Base-by-base conservation (phyloP, 1,140 invertebrate species). In the Adelges cooleyi region DNA sequence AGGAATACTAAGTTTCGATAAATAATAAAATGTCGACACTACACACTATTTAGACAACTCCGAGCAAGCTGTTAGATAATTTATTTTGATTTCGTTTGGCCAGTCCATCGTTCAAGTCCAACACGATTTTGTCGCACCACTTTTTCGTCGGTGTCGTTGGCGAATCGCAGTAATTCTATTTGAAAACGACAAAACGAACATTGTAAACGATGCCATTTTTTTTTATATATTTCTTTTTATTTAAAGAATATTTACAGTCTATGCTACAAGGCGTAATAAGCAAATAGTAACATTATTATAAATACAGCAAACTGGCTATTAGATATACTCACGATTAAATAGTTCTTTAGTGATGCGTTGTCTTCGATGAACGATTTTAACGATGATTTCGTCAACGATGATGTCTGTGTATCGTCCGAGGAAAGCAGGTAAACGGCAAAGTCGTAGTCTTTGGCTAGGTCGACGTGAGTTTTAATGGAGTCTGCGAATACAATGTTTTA, bases 271-370 rank as follows among this genome's bases (percentile, higher is more conserved):
- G n/a, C n/a, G n/a, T n/a, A n/a, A n/a, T n/a, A n/a, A n/a, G n/a
- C n/a, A n/a, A n/a, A n/a, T n/a, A n/a, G n/a, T n/a, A n/a, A n/a
- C n/a, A n/a, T n/a, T n/a, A n/a, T n/a, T n/a, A n/a, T n/a, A n/a
- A n/a, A n/a, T n/a, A n/a, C n/a, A n/a, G n/a, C n/a, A n/a, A n/a
- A n/a, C n/a, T n/a, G n/a, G n/a, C 29, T 33, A 27, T 5, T 13
- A 2, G 5, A 3, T 56, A n/a, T 59, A 62, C 56, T 62, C 18
- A 62, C 56, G n/a, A 62, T 22, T 48, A 62, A n/a, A 13, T 48
- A 48, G 20, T 62, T 62, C 42, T 33, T 48, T 4, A 42, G 56
- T 13, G 18, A 33, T 9, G 18, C 18, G 23, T 33, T 22, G 25
- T 62, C 25, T n/a, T 15, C 23, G 9, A 62, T 4, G 8, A 62